Conservation (phyloP, 1,140 invertebrate genomes). For the Delia radicum region DNA sequence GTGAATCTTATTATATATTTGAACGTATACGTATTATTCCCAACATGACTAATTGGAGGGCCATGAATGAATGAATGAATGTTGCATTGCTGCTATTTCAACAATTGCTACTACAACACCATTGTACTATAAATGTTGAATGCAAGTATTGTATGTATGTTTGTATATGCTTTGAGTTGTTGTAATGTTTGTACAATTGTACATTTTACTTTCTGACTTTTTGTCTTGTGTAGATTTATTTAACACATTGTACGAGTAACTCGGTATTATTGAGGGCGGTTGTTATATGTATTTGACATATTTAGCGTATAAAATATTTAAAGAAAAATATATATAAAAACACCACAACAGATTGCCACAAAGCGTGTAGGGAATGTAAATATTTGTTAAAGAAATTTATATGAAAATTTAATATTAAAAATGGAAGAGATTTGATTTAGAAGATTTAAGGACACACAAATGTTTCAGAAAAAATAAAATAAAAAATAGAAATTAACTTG, state of each 20-base stretch:
- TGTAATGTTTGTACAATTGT: background rate
- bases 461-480: no score
- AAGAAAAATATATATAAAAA: background rate
- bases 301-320: background rate
- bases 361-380: background rate
- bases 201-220: background rate
- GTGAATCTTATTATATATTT: background rate
- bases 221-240: slow-evolving; percentile 4
- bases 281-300: background rate
- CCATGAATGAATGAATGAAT: background rate
- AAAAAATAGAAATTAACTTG: no score
- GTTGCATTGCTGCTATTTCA: background rate
- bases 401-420: no score
- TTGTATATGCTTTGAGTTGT: background rate
- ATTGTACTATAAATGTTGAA: background rate
- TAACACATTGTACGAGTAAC: background rate
- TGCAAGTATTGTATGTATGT: no score
- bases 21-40: background rate
- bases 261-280: background rate
- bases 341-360: background rate
- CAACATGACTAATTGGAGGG: slow-evolving; percentile 1
- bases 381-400: background rate
- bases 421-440: no score
- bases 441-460: no score
- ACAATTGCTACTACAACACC: background rate